Evolutionary conservation across 2,888 invertebrate species (phyloP), one percentile per base, ranked within the genome.

Genomic region (Clistopyga incitator): DNA sequence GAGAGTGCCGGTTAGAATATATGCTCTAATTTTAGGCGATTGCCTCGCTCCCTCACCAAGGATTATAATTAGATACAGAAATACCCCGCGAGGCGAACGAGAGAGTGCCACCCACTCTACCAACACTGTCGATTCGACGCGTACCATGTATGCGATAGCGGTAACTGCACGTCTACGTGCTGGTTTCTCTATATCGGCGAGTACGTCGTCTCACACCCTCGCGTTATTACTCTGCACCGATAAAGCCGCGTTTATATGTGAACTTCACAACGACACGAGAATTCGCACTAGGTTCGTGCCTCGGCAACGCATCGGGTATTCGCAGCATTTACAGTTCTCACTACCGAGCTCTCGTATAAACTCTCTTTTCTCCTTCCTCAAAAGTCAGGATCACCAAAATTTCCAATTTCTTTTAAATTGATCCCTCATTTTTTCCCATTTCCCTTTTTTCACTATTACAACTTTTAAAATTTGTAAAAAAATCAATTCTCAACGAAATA

Each of bases 31-130:
- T 92, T 92, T 92, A 92, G 92, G 88, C 92, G 92, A 92, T 92
- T 90, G 92, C 92, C 90, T 92, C 90, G 91, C 92, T 92, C 92
- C 91, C 92, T 92, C 92, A 90, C 91, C 91, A 88, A 91, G 90
- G 91, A 92, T 92, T 92, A 92, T 92, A 92, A 92, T 92, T 92
- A 92, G 92, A 92, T 92, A 90, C 92, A 92, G 91, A 92, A 92
- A 92, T 92, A 92, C 70, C 90, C 90, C 92, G 85, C 82, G 79
- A 84, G 61, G 64, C 84, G 70, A 84, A 81, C 80, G 59, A 59
- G 76, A 45, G 89, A 89, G 89, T 86, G 89, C 90, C 91, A 89
- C 90, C 90, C 90, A 90, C 90, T 88, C 87, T 82, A 87, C 87
- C 81, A 86, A 86, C 84, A 74, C 84, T 81, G 84, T 81, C 84